phyloP scores from a whole-genome alignment of 2,113 vertebrate genomes.

The Promerops cafer region DNA sequence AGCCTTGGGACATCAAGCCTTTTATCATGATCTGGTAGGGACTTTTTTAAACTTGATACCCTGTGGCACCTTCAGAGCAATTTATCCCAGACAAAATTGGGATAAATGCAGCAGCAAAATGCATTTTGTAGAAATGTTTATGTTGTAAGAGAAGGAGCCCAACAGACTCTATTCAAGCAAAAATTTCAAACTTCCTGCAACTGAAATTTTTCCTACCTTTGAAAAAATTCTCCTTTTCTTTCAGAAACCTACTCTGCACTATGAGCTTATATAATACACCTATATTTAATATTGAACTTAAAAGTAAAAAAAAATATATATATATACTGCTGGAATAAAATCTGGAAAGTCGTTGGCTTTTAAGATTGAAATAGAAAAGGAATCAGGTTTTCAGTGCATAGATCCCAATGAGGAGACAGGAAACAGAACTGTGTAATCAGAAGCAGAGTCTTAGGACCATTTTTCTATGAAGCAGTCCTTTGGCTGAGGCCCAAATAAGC shows the following conservation, averaged over 20 bases:
- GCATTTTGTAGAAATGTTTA: neutral
- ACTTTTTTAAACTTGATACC: neutral
- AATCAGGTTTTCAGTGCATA: neutral
- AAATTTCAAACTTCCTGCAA: neutral
- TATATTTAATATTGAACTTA: neutral
- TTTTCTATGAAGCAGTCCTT: neutral
- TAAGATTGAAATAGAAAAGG: neutral
- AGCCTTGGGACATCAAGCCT: neutral
- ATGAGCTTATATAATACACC: neutral
- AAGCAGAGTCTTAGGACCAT: neutral
- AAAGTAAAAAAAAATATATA: neutral
- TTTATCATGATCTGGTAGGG: neutral
- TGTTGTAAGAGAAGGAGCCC: neutral
- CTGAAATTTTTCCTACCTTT: neutral
- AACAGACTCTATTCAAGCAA: neutral
- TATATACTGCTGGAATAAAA: neutral
- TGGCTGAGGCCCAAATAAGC: neutral
- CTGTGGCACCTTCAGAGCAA: neutral
- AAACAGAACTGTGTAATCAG: neutral
- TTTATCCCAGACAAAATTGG: neutral
- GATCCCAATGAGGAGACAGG: neutral
- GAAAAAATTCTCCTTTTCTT: neutral
- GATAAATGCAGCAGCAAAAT: neutral
- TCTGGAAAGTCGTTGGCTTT: neutral
- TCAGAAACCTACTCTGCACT: neutral